Evolutionary conservation across 92 coral and sea anemone species (phyloP), one percentile per base, ranked within the genome.

Genomic region (Diadumene lineata): DNA sequence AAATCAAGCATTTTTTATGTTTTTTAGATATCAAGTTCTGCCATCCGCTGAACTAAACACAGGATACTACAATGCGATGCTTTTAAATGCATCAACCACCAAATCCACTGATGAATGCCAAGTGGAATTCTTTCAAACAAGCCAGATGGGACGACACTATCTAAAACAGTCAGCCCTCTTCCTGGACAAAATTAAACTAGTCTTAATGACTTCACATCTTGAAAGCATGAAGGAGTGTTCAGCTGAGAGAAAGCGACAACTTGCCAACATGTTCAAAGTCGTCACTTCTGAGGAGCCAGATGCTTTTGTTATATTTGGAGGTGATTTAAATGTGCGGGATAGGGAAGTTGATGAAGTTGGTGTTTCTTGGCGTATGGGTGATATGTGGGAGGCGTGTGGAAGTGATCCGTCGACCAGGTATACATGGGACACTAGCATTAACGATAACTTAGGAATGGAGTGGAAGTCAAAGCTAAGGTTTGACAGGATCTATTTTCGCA

Each of bases 191-290:
- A 72, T 84, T 1, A 75, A 76, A 73, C 60, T 94, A 34, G 56
- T 89, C 28, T 67, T 94, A 23, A 84, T 94, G 96, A 91, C 98
- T 13, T 88, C 98, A 48, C 98, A 94, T 69, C 86, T 94, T n/a
- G 98, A 94, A 38, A 94, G 98, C 73, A 87, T 89, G 22, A 66
- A 0, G 0, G 18, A 76, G 0, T 81, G 85, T 57, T 64, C 67
- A 25, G 72, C 57, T 50, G 97, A 94, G 78, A 80, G 98, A 23
- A 88, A 79, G 71, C 75, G 74, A 48, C 98, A 94, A 70, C 74
- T 94, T 2, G 23, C 70, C 43, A 79, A 88, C 69, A 88, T 85
- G 18, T 61, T 91, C 2, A 60, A 62, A 15, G 57, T 78, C 31
- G 88, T 92, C 64, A 43, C 79, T 1, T 53, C 64, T 8, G 92